Conservation (phyloP, 2,797 vertebrate species). For the Eurystomus glaucurus region DNA sequence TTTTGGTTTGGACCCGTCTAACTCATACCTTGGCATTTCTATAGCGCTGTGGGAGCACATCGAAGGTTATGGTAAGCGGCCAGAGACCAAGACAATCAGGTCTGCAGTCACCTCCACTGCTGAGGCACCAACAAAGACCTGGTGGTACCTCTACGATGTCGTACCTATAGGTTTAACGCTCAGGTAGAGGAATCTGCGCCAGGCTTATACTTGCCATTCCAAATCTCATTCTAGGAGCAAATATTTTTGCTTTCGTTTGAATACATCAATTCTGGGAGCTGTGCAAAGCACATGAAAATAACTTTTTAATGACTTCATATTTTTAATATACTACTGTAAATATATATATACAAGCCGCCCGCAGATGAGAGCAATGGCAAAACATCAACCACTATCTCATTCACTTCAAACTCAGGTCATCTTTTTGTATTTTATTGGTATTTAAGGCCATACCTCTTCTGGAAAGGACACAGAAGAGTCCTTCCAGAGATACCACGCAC, state of each 20-base stretch:
- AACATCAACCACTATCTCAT: neutral
- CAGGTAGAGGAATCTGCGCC: neutral
- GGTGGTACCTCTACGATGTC: neutral
- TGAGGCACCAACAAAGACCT: neutral
- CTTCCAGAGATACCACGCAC: neutral
- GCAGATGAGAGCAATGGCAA: neutral
- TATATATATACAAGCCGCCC: neutral
- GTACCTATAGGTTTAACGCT: neutral
- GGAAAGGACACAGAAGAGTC: neutral
- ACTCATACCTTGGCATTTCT: neutral
- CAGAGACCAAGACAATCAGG: neutral
- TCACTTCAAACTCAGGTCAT: neutral
- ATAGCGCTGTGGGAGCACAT: neutral
- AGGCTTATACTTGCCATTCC: neutral
- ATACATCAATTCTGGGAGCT: neutral
- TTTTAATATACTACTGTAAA: neutral
- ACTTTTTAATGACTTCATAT: neutral
- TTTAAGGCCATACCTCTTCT: neutral
- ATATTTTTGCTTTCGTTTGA: conserved; percentile 13
- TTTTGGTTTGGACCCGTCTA: neutral
- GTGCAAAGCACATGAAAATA: neutral
- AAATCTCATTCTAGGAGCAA: conserved; percentile 1
- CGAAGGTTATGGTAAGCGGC: neutral
- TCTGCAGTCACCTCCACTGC: neutral
- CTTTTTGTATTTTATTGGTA: neutral